phyloP scores from a whole-genome alignment of 2,797 vertebrate genomes.

The Odontamblyopus lacepedii region DNA sequence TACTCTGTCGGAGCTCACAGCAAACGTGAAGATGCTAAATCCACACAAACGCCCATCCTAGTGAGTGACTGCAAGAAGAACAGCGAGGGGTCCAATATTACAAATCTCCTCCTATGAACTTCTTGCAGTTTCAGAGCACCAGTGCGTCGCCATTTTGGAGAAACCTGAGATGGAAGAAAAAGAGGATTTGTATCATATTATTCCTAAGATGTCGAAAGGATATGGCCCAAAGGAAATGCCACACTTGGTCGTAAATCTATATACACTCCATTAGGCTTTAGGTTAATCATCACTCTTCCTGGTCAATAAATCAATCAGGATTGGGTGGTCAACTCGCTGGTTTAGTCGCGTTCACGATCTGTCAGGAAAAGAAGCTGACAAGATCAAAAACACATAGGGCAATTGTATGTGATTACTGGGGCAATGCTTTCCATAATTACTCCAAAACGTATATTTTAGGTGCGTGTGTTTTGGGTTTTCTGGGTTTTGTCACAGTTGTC shows the following conservation, averaged over 20 bases:
- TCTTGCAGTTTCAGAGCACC: slow-evolving; percentile 73
- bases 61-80: slow-evolving; percentile 75
- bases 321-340: slow-evolving; percentile 32
- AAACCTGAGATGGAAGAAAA: slow-evolving; percentile 5
- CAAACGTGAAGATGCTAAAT: not conserved
- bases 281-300: slow-evolving; percentile 24
- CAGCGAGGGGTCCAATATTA: slow-evolving; percentile 66
- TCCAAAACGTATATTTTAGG: not conserved
- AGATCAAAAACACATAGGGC: not conserved
- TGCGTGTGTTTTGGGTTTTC: not conserved
- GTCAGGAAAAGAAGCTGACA: slow-evolving; percentile 6
- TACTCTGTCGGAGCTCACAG: not conserved
- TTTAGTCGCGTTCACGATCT: slow-evolving; percentile 20
- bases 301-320: slow-evolving; percentile 52
- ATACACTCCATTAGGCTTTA: slow-evolving; percentile 47
- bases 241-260: slow-evolving; percentile 34
- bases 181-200: slow-evolving; percentile 23
- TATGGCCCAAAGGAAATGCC: slow-evolving; percentile 25
- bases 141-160: slow-evolving; percentile 8
- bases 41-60: not conserved
- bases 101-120: slow-evolving; percentile 53
- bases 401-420: not conserved
- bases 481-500: too few relatives aligned
- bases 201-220: slow-evolving; percentile 22
- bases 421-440: not conserved